These are phyloP conservation scores for Danaus melanippus DNA, from an alignment of 1,140 invertebrate species.

Conservation along the genomic window DNA sequence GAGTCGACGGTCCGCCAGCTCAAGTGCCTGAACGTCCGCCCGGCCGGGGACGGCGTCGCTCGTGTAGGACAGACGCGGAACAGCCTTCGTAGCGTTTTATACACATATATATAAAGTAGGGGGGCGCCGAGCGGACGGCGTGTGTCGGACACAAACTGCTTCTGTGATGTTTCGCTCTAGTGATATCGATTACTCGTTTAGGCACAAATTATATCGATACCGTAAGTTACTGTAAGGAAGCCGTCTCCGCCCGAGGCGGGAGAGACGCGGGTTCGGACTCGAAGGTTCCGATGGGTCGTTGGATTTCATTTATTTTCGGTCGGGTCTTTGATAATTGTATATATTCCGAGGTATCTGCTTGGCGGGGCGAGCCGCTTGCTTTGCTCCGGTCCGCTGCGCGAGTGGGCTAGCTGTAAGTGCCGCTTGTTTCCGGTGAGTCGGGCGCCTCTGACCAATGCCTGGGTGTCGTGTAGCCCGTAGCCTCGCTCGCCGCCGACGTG, in stretches of 20 bases:
- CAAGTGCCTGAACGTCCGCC: slow-evolving; percentile 56
- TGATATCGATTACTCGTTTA: slow-evolving; percentile 44
- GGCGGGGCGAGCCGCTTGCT: slow-evolving; percentile 55
- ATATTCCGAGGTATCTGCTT: slow-evolving; percentile 49
- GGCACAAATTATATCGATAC: slow-evolving; percentile 43
- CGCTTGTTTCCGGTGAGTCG: slow-evolving; percentile 59
- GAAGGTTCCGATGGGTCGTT: too few species aligned
- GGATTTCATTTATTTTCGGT: slow-evolving; percentile 33
- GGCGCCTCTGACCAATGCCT: slow-evolving; percentile 67
- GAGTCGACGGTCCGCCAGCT: slow-evolving; percentile 38
- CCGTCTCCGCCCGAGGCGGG: too few species aligned
- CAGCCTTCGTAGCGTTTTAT: slow-evolving; percentile 66
- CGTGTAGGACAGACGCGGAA: slow-evolving; percentile 42
- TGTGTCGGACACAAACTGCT: slow-evolving; percentile 58
- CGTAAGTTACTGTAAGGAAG: slow-evolving; percentile 9
- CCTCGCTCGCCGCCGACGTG: slow-evolving; percentile 46
- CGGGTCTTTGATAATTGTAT: slow-evolving; percentile 47
- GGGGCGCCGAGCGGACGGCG: slow-evolving; percentile 35
- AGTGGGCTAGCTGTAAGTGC: too few species aligned
- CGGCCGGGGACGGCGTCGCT: slow-evolving; percentile 45
- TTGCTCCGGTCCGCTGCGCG: slow-evolving; percentile 46
- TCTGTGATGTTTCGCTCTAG: slow-evolving; percentile 67
- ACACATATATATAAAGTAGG: slow-evolving; percentile 56
- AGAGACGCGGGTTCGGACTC: too few species aligned
- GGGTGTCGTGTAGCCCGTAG: slow-evolving; percentile 52